Evolutionary conservation across 2,888 invertebrate species (phyloP).

Genomic region (Pollenia labialis): DNA sequence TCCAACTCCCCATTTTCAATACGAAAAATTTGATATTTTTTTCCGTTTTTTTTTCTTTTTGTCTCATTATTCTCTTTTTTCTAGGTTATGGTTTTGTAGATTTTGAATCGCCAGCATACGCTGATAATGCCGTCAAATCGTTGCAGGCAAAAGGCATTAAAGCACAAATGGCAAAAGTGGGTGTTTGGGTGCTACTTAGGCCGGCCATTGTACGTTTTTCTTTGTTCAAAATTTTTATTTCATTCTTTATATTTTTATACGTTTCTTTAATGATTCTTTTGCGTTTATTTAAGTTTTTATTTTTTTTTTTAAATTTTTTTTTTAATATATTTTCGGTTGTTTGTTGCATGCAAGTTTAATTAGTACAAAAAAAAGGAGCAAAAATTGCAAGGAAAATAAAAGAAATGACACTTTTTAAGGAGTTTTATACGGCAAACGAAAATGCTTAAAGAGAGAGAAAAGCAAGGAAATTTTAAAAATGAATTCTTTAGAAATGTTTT

Average conservation of each 20-base stretch:
- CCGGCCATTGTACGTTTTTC: conserved; percentile 97
- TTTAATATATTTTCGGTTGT: conserved; percentile 48
- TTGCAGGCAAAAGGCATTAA: conserved; percentile 98
- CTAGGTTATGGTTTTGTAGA: conserved; percentile 99
- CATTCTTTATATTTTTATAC: conserved; percentile 38
- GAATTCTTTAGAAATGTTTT: conserved; percentile 32
- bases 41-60: conserved; percentile 45
- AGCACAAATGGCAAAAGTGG: conserved; percentile 99
- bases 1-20: conserved; percentile 24
- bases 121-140: conserved; percentile 98
- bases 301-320: conserved; percentile 27
- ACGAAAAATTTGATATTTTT: conserved; percentile 24
- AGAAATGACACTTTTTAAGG: conserved; percentile 57
- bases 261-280: conserved; percentile 57
- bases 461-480: background rate
- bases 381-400: conserved; percentile 26
- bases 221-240: conserved; percentile 79
- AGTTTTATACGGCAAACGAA: conserved; percentile 30
- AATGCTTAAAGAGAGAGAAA: conserved; percentile 24
- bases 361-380: conserved; percentile 49
- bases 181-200: conserved; percentile 98
- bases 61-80: conserved; percentile 58
- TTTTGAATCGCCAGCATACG: conserved; percentile 98
- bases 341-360: conserved; percentile 71
- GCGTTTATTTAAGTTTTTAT: conserved; percentile 46